phyloP scores from a whole-genome alignment of 2,113 vertebrate genomes.

The Zeus faber region DNA sequence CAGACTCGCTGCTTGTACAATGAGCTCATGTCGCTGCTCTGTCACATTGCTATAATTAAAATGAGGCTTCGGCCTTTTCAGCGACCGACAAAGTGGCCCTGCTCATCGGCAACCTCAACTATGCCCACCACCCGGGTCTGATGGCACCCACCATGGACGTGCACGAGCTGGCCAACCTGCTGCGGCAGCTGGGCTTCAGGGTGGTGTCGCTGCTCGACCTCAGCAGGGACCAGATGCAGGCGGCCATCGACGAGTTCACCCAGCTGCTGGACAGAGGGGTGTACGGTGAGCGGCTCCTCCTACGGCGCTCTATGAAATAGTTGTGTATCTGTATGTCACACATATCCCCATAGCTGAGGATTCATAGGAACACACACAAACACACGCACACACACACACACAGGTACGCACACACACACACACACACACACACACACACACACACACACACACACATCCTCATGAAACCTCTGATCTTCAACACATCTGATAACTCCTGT shows the following conservation, averaged over 20 bases:
- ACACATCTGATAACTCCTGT: too few species aligned
- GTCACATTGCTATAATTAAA: background rate
- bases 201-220: conserved; percentile 87
- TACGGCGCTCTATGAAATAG: background rate
- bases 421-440: too few species aligned
- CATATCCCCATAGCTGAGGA: too few species aligned
- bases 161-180: conserved; percentile 77
- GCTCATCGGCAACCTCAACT: conserved; percentile 84
- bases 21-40: conserved; percentile 3
- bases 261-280: conserved; percentile 81
- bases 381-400: background rate
- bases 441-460: too few species aligned
- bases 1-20: conserved; percentile 1
- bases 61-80: conserved; percentile 40
- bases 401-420: too few species aligned
- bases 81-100: conserved; percentile 86
- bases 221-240: conserved; percentile 79
- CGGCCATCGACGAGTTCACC: conserved; percentile 76
- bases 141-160: conserved; percentile 83
- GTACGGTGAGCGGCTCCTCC: conserved; percentile 79
- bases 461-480: too few species aligned
- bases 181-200: conserved; percentile 80
- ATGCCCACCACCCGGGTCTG: conserved; percentile 77
- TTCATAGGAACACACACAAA: too few species aligned
- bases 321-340: background rate